These are phyloP conservation scores for Sapayoa aenigma DNA, from an alignment of 2,113 vertebrate genomes.

Conservation along the genomic window DNA sequence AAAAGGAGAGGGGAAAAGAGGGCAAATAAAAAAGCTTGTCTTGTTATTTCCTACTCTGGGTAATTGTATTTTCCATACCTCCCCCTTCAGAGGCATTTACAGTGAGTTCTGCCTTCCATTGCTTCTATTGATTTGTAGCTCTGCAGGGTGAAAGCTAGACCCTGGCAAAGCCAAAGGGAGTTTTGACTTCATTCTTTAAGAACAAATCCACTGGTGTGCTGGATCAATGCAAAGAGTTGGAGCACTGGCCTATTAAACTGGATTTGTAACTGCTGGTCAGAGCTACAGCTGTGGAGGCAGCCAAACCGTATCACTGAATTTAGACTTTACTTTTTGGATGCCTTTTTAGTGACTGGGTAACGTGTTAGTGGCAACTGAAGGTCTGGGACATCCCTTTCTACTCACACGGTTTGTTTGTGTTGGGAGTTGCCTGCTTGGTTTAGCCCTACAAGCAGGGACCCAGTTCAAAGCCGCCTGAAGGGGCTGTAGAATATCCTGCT, in stretches of 20 bases:
- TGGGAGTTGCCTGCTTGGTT: not conserved
- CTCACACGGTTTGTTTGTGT: not conserved
- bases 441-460: not conserved
- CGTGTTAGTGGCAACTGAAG: accelerated
- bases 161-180: constrained; percentile 55
- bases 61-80: constrained; percentile 31
- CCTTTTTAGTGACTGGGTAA: not conserved
- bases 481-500: not conserved
- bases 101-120: constrained; percentile 25
- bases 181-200: constrained; percentile 61
- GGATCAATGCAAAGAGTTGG: constrained; percentile 49
- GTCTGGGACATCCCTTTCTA: not conserved
- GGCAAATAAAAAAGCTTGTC: not conserved
- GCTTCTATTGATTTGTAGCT: constrained; percentile 53
- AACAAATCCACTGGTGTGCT: constrained; percentile 44
- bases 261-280: constrained; percentile 45
- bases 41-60: constrained; percentile 27
- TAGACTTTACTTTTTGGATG: not conserved
- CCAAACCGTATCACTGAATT: not conserved
- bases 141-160: constrained; percentile 43
- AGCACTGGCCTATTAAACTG: constrained; percentile 46
- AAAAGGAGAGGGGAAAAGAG: accelerated
- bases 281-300: not conserved
- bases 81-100: constrained; percentile 37
- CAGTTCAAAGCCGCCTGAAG: not conserved